Evolutionary conservation across 2,113 vertebrate species (phyloP), one percentile per base, ranked within the genome.

Genomic region (Halichoeres trimaculatus): DNA sequence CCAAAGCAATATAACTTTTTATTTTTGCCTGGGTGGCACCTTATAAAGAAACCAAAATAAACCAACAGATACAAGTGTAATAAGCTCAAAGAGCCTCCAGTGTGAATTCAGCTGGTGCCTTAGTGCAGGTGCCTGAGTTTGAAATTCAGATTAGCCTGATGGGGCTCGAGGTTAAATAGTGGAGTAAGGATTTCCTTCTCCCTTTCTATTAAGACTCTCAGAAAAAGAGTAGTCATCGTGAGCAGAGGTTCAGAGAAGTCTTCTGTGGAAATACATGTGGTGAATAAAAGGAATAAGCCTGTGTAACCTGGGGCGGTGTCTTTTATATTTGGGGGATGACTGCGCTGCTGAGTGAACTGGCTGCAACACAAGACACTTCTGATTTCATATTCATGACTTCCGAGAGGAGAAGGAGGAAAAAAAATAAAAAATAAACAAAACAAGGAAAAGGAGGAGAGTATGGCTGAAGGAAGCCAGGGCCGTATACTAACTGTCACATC

Each of bases 371-470:
- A 82, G 67, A 64, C 67, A 74, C 64, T 72, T 79, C 64, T 70
- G 73, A 86, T 82, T 90, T 85, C 48, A 78, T 83, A 89, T 92
- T 90, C 84, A 90, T 88, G 80, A 85, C 75, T 87, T 89, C 66
- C 19, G 19, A 75, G 38, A 78, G 52, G 62, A 63, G 54, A 38
- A 36, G 20, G 35, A 23, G 22, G 9, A 14, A 5, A 17, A 17
- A 16, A 30, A 55, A 76, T n/a, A 17, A 17, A 16, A 30, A 55
- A 52, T 50, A 80, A 71, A 80, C 62, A 75, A 58, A 77, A 85
- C 61, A 82, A 83, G 57, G 78, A 63, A 45, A 48, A 48, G 19
- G 45, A 48, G 67, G 56, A 67, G 51, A 58, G 69, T 47, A 48
- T 67, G 66, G 80, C 66, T 56, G 54, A 76, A 59, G 67, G 60